These are phyloP conservation scores for Sebastes glaucus DNA, from an alignment of 2,797 vertebrate species.

Conservation along the genomic window DNA sequence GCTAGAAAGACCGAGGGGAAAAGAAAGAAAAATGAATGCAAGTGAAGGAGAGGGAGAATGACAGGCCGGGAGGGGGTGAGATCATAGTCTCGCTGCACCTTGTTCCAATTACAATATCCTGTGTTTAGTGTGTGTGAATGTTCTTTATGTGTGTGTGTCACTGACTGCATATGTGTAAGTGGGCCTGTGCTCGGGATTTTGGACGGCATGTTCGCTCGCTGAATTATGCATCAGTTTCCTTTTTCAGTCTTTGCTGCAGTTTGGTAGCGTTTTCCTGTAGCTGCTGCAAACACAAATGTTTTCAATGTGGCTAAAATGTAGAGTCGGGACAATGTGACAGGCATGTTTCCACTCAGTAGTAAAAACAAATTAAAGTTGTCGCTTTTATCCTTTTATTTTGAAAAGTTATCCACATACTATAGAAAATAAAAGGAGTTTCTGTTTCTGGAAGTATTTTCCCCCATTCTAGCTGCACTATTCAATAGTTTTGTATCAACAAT, in stretches of 20 bases:
- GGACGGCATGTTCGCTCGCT: conserved; percentile 29
- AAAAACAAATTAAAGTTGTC: background rate
- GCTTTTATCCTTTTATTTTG: background rate
- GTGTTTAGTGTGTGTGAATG: conserved; percentile 63
- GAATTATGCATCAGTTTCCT: conserved; percentile 45
- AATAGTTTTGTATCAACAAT: background rate
- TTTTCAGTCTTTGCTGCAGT: background rate
- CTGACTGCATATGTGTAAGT: conserved; percentile 55
- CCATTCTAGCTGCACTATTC: background rate
- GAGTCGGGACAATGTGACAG: background rate
- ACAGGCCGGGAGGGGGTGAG: conserved; percentile 75
- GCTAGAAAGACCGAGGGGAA: background rate
- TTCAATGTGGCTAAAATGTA: background rate
- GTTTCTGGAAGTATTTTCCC: background rate
- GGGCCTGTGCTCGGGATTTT: conserved; percentile 54
- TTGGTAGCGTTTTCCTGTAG: background rate
- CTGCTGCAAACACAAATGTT: background rate
- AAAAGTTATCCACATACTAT: background rate
- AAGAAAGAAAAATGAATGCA: conserved; percentile 32
- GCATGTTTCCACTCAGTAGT: background rate
- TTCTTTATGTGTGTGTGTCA: conserved; percentile 49
- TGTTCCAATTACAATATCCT: conserved; percentile 84
- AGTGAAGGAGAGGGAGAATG: conserved; percentile 48
- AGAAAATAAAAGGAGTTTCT: background rate
- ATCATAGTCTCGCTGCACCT: conserved; percentile 80